Conservation (phyloP, 1,140 invertebrate genomes). For the Stratiolaelaps scimitus region DNA sequence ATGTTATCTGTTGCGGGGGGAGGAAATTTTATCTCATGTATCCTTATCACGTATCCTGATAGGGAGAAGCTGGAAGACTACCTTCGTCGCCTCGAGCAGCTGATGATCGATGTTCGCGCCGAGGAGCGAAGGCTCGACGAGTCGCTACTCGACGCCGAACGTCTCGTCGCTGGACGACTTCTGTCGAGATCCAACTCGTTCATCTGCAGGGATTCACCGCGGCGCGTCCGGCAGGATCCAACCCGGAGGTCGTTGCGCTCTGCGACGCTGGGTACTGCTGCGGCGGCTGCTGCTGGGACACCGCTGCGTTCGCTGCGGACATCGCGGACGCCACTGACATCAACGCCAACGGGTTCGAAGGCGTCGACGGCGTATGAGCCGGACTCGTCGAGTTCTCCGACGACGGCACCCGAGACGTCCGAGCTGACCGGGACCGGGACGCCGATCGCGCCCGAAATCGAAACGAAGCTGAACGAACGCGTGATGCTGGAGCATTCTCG, state of each 20-base stretch:
- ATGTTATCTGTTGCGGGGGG: no score
- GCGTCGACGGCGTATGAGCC: slow-evolving; percentile 16
- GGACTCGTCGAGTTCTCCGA: slow-evolving; percentile 28
- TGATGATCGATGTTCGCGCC: background rate
- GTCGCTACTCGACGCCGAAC: slow-evolving; percentile 13
- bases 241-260: slow-evolving; percentile 10
- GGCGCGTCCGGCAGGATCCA: slow-evolving; percentile 11
- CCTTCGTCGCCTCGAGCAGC: background rate
- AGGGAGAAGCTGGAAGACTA: slow-evolving; percentile 25
- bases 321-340: slow-evolving; percentile 25
- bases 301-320: no score
- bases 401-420: slow-evolving; percentile 23
- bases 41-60: background rate
- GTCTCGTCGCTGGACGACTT: background rate
- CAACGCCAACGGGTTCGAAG: slow-evolving; percentile 26
- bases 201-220: slow-evolving; percentile 9
- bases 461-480: slow-evolving; percentile 18
- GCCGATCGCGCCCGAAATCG: slow-evolving; percentile 2
- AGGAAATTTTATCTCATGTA: no score
- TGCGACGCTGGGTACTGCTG: no score
- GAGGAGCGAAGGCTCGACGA: background rate
- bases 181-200: slow-evolving; percentile 12
- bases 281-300: no score
- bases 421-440: background rate
- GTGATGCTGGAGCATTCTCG: slow-evolving; percentile 28